Conservation (phyloP, 2,888 invertebrate genomes). For the Trisateles emortualis region DNA sequence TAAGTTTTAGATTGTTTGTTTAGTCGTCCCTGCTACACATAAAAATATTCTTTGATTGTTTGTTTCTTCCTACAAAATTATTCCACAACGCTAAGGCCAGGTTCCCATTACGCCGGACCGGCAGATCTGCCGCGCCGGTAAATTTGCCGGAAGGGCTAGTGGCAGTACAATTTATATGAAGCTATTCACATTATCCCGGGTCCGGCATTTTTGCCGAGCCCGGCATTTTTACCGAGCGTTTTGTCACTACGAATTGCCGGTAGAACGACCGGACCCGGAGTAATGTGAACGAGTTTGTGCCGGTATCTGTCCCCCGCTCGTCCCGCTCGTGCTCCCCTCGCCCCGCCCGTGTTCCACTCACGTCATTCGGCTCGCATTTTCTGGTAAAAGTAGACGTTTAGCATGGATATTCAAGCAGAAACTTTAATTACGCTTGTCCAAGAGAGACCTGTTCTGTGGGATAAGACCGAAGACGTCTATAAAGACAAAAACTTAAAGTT, state of each 20-base stretch:
- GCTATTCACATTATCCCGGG: conserved; percentile 44
- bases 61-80: too few species aligned
- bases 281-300: conserved; percentile 12
- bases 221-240: conserved; percentile 41
- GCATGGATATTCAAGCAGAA: conserved; percentile 35
- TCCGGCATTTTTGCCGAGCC: conserved; percentile 26
- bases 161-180: conserved; percentile 41
- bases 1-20: too few species aligned
- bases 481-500: conserved; percentile 44
- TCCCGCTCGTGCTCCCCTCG: conserved; percentile 21
- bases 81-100: conserved; percentile 31
- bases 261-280: conserved; percentile 22
- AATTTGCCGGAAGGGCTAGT: conserved; percentile 36
- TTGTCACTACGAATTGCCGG: conserved; percentile 45
- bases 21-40: too few species aligned
- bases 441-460: conserved; percentile 46
- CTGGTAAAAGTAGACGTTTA: conserved; percentile 18
- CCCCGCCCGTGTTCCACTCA: conserved; percentile 36
- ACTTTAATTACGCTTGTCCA: conserved; percentile 46
- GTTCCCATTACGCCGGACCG: conserved; percentile 22
- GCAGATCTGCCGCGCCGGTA: conserved; percentile 22
- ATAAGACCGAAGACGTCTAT: conserved; percentile 43
- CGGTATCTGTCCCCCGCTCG: conserved; percentile 33
- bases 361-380: conserved; percentile 33
- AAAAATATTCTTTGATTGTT: too few species aligned